Percentiles rank a stretch among this genome's conserved stretches.
Conservation (phyloP, 2,888 invertebrate species). For the Drosophila demipolita region DNA sequence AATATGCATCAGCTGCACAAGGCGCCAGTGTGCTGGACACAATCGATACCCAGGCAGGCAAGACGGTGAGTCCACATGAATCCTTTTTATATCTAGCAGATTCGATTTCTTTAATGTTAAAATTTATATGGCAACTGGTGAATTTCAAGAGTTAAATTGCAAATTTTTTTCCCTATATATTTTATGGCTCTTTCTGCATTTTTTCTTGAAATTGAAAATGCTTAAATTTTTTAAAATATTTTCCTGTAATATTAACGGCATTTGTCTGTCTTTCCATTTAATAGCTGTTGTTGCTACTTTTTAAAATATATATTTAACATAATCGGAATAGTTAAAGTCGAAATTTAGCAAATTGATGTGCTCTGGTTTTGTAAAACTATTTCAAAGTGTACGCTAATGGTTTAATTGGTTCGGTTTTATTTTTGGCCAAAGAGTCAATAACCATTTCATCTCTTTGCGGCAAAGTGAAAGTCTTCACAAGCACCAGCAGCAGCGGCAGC, state of each 20-base stretch:
- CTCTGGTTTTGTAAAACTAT: conserved; percentile 40
- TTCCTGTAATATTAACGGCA: background rate
- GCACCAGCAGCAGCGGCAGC: conserved; percentile 16
- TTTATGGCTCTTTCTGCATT: background rate
- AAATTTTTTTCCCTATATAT: no score
- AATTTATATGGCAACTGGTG: no score
- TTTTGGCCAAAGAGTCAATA: conserved; percentile 73
- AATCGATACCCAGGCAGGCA: conserved; percentile 85
- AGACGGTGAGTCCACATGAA: conserved; percentile 82
- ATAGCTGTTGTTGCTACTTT: background rate
- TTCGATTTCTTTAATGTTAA: no score
- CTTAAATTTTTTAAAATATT: background rate
- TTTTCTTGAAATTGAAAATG: background rate
- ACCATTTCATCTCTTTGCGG: conserved; percentile 68
- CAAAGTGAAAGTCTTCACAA: conserved; percentile 69
- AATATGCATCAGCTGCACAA: conserved; percentile 84
- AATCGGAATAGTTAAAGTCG: conserved; percentile 18
- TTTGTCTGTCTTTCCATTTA: background rate
- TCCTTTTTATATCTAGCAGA: background rate
- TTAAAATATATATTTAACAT: conserved; percentile 8
- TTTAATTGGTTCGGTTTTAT: conserved; percentile 71
- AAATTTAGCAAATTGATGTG: conserved; percentile 35
- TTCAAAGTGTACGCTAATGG: conserved; percentile 66
- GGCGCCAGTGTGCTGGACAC: conserved; percentile 85
- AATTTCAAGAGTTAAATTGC: background rate